Conservation (phyloP, 2,797 vertebrate genomes). For the Columba guinea region DNA sequence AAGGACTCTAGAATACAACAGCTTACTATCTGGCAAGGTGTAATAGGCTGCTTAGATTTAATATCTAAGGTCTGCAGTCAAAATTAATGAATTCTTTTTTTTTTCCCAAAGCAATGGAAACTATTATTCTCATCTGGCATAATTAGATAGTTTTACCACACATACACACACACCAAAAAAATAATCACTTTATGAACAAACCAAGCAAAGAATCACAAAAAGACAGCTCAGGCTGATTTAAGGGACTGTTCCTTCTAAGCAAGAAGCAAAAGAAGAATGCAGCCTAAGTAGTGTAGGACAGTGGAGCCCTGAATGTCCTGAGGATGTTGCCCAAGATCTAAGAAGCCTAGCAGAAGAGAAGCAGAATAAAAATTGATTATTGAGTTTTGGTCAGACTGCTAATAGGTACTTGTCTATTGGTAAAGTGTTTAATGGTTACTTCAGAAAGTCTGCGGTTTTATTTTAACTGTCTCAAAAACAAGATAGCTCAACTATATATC, state of each 20-base stretch:
- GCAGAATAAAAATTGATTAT: neutral
- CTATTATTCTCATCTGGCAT: neutral
- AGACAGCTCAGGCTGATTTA: neutral
- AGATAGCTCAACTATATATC: neutral
- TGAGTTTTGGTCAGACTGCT: neutral
- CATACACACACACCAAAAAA: neutral
- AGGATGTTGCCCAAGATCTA: neutral
- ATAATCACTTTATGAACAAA: neutral
- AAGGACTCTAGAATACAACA: neutral
- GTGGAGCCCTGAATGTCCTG: neutral
- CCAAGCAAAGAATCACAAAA: neutral
- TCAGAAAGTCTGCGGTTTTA: neutral
- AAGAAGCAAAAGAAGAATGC: neutral
- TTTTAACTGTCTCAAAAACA: neutral
- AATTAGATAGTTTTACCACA: neutral
- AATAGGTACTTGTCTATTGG: neutral
- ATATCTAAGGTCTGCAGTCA: neutral
- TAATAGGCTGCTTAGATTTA: neutral
- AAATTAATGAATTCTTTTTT: neutral
- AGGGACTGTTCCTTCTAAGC: neutral
- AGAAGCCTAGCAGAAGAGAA: neutral
- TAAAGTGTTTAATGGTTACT: neutral
- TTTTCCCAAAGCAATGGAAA: neutral
- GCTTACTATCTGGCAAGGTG: neutral
- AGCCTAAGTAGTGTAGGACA: neutral